Evolutionary conservation across 2,797 vertebrate genomes (phyloP).

Genomic region (Valencia hispanica): DNA sequence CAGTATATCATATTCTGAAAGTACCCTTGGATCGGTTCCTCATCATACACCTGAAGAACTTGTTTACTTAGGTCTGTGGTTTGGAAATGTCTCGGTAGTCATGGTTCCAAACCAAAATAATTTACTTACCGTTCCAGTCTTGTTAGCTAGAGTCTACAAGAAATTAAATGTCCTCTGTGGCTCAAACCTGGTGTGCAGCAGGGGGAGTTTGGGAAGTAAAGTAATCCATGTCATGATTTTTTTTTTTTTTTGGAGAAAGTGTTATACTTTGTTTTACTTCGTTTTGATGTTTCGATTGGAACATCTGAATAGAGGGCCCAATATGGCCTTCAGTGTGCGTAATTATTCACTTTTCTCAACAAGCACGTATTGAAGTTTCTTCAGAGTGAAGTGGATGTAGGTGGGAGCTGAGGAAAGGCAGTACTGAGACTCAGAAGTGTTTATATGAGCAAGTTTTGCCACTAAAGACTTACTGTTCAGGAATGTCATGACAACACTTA

Average conservation of each 20-base stretch:
- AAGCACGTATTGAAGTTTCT: background rate
- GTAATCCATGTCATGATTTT: background rate
- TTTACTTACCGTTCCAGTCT: constrained; percentile 38
- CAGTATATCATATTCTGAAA: constrained; percentile 49
- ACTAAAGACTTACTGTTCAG: background rate
- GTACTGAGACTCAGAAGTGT: background rate
- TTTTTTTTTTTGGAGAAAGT: background rate
- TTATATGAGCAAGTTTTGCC: background rate
- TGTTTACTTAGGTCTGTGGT: constrained; percentile 60
- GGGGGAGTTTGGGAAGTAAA: background rate
- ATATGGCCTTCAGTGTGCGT: background rate
- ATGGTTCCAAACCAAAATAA: constrained; percentile 38
- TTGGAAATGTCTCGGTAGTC: constrained; percentile 37
- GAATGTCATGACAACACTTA: background rate
- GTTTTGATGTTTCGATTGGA: background rate
- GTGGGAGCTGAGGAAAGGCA: background rate
- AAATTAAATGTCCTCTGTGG: background rate
- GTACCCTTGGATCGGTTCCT: constrained; percentile 54
- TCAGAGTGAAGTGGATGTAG: background rate
- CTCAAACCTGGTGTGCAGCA: background rate
- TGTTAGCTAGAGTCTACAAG: constrained; percentile 1
- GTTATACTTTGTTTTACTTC: background rate
- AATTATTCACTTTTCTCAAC: background rate
- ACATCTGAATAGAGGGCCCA: background rate
- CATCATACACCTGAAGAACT: constrained; percentile 40